These are phyloP conservation scores for Indicator indicator DNA, from an alignment of 2,113 vertebrate species.

Conservation along the genomic window DNA sequence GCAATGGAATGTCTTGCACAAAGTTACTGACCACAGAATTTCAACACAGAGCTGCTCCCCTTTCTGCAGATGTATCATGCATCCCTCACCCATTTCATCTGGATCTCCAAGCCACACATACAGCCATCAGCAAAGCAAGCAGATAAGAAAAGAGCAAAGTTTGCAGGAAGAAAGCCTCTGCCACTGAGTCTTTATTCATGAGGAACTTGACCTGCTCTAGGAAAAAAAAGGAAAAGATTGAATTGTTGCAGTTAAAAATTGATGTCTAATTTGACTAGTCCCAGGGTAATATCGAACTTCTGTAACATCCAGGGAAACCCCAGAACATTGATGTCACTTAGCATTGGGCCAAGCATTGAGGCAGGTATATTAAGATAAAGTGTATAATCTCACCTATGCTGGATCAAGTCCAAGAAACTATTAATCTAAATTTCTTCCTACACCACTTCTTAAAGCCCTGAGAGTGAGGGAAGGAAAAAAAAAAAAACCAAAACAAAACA, in stretches of 20 bases:
- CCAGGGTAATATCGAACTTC: neutral
- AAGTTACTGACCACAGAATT: neutral
- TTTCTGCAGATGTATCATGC: fast-evolving
- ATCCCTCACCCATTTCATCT: neutral
- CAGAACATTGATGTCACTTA: neutral
- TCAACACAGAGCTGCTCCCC: neutral
- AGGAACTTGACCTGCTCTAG: neutral
- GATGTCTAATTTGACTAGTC: neutral
- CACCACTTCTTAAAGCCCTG: neutral
- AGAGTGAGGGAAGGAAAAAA: neutral
- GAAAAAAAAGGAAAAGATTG: neutral
- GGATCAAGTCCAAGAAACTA: neutral
- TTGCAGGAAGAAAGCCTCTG: neutral
- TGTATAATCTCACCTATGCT: neutral
- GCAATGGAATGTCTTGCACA: neutral
- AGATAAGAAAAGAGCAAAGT: neutral
- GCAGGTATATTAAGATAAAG: neutral
- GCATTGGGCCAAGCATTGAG: neutral
- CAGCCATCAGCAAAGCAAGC: neutral
- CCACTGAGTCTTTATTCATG: neutral
- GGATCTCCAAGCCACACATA: neutral
- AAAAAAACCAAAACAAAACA: neutral
- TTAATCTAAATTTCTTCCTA: constrained; percentile 1
- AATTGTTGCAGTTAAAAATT: neutral
- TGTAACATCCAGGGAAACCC: constrained; percentile 6